phyloP scores from a whole-genome alignment of 2,797 vertebrate genomes.

The Melopsittacus undulatus region DNA sequence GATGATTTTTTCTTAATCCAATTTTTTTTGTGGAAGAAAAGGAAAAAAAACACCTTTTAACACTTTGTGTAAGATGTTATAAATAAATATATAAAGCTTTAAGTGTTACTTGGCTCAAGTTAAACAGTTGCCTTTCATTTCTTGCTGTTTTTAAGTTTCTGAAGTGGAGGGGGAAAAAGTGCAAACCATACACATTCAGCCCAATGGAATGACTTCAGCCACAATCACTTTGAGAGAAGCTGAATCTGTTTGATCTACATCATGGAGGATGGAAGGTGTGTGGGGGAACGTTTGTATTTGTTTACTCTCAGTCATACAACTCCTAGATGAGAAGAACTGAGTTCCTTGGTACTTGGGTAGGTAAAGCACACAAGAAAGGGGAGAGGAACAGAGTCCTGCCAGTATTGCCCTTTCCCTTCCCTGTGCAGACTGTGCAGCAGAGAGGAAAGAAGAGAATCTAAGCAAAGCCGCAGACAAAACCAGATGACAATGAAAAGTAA shows the following conservation, averaged over 20 bases:
- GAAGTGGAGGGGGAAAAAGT: background rate
- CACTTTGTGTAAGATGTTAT: conserved; percentile 72
- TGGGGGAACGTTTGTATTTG: background rate
- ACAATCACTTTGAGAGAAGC: background rate
- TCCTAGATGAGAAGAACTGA: background rate
- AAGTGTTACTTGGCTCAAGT: conserved; percentile 71
- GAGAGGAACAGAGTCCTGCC: background rate
- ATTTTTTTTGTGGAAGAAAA: conserved; percentile 64
- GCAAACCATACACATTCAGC: conserved; percentile 60
- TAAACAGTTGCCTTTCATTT: conserved; percentile 58
- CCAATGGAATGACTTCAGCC: conserved; percentile 21
- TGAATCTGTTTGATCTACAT: conserved; percentile 2
- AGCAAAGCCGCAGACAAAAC: background rate
- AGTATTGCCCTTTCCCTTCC: background rate
- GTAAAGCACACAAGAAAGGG: background rate
- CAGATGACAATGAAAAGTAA: background rate
- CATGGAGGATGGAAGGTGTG: background rate
- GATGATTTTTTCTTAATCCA: conserved; percentile 37
- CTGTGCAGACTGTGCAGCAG: background rate
- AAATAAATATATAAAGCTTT: conserved; percentile 83
- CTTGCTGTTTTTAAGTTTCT: conserved; percentile 43
- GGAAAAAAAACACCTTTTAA: conserved; percentile 49
- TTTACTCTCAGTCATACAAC: conserved; percentile 3
- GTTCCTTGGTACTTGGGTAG: background rate
- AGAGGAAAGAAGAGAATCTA: background rate